These are phyloP conservation scores for Pollimyrus isidori DNA, from an alignment of 2,113 vertebrate species.

Conservation along the genomic window DNA sequence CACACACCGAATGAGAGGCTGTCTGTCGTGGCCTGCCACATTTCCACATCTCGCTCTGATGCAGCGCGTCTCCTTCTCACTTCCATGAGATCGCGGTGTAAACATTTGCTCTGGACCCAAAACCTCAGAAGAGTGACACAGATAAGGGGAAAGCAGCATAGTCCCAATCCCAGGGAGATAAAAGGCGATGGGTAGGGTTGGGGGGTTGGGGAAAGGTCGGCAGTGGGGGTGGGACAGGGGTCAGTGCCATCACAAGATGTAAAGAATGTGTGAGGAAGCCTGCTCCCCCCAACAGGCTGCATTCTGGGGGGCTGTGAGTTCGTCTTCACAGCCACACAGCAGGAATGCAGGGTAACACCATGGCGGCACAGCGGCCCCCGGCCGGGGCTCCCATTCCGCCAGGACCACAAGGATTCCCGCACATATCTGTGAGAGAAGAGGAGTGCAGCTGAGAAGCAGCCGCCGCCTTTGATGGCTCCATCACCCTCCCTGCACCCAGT, in stretches of 20 bases:
- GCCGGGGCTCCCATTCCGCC: neutral
- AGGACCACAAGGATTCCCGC: slow-evolving; percentile 12
- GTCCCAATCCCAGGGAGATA: neutral
- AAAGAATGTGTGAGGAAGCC: slow-evolving; percentile 19
- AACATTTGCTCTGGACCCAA: neutral
- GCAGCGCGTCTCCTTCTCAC: neutral
- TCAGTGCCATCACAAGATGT: neutral
- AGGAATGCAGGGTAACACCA: slow-evolving; percentile 2
- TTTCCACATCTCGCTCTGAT: neutral
- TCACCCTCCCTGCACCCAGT: neutral
- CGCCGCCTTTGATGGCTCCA: neutral
- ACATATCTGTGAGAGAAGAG: slow-evolving; percentile 10
- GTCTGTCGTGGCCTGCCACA: neutral
- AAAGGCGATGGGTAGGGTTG: neutral
- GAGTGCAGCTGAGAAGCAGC: neutral
- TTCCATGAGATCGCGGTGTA: neutral
- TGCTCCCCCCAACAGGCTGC: neutral
- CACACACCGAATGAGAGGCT: neutral
- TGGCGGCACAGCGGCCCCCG: neutral
- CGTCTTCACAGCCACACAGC: slow-evolving; percentile 16
- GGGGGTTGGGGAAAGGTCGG: neutral
- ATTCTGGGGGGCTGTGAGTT: neutral
- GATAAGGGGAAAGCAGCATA: neutral
- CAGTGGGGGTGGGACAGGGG: slow-evolving; percentile 8
- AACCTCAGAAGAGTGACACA: neutral